Conservation (phyloP, 2,113 vertebrate genomes). For the Boulengeromyrus knoepffleri region DNA sequence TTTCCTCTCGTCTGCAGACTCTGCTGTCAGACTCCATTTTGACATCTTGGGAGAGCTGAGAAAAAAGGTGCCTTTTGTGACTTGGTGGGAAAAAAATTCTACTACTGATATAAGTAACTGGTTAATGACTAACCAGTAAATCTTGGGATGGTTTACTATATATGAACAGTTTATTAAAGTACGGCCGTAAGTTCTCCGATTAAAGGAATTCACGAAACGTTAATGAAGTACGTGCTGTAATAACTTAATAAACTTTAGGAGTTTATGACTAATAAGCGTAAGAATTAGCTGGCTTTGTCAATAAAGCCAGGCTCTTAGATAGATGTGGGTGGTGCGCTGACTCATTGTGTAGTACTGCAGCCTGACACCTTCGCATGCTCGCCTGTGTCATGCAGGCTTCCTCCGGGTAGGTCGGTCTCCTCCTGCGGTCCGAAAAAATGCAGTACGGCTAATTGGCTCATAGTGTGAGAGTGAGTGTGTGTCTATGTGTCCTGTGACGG, state of each 20-base stretch:
- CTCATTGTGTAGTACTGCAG: neutral
- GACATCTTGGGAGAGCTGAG: neutral
- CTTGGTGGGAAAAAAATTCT: neutral
- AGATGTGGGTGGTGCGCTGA: neutral
- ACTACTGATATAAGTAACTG: neutral
- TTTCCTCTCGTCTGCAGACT: neutral
- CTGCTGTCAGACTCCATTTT: neutral
- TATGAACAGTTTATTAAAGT: neutral
- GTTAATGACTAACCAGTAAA: neutral
- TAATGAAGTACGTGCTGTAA: neutral
- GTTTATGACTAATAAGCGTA: neutral
- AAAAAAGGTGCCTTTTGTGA: neutral
- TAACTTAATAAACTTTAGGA: neutral
- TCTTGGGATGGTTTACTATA: neutral
- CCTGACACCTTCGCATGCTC: neutral
- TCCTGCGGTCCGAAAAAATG: neutral
- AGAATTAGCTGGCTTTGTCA: neutral
- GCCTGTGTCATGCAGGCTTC: neutral
- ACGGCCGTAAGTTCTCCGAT: neutral
- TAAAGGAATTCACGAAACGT: neutral
- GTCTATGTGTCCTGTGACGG: neutral
- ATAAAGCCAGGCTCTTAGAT: neutral
- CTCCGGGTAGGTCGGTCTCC: neutral
- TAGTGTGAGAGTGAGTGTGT: constrained; percentile 1
- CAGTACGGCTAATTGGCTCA: neutral